Evolutionary conservation across 2,888 invertebrate species (phyloP).

Genomic region (Apotomis betuletana): DNA sequence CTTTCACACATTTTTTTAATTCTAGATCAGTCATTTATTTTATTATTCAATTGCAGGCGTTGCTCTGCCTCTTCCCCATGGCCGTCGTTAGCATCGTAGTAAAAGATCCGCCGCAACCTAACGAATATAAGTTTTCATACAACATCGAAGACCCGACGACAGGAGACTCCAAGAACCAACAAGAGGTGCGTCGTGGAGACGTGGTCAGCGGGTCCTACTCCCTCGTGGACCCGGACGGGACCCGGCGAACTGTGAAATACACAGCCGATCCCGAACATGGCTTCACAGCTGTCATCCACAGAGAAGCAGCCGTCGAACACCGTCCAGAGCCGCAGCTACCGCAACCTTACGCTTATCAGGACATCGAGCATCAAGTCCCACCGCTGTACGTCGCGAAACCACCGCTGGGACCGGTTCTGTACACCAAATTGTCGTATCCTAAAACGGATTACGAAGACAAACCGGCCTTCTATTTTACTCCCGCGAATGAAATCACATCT

Average conservation of each 20-base stretch:
- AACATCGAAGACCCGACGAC: slow-evolving; percentile 81
- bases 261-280: slow-evolving; percentile 79
- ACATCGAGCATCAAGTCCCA: slow-evolving; percentile 29
- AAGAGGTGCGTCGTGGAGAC: slow-evolving; percentile 70
- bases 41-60: slow-evolving; percentile 37
- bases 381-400: slow-evolving; percentile 37
- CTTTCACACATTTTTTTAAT: no score
- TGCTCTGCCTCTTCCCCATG: slow-evolving; percentile 55
- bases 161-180: slow-evolving; percentile 75
- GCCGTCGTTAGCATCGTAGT: slow-evolving; percentile 66
- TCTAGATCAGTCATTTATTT: neutral
- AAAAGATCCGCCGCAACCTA: slow-evolving; percentile 65
- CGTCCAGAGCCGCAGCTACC: slow-evolving; percentile 2
- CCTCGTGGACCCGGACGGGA: slow-evolving; percentile 75
- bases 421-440: slow-evolving; percentile 45
- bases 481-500: slow-evolving; percentile 57
- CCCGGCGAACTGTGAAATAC: slow-evolving; percentile 74
- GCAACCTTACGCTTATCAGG: slow-evolving; percentile 34
- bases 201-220: slow-evolving; percentile 73
- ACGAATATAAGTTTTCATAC: slow-evolving; percentile 77
- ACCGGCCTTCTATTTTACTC: slow-evolving; percentile 59
- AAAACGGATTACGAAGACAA: slow-evolving; percentile 44
- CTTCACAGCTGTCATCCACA: slow-evolving; percentile 79
- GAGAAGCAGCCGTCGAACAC: slow-evolving; percentile 61
- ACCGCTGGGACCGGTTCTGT: slow-evolving; percentile 41